A percentile compares a stretch with the other conserved stretches of the same genome.
Conservation (phyloP, 2,113 vertebrate species). For the Podocnemis expansa region DNA sequence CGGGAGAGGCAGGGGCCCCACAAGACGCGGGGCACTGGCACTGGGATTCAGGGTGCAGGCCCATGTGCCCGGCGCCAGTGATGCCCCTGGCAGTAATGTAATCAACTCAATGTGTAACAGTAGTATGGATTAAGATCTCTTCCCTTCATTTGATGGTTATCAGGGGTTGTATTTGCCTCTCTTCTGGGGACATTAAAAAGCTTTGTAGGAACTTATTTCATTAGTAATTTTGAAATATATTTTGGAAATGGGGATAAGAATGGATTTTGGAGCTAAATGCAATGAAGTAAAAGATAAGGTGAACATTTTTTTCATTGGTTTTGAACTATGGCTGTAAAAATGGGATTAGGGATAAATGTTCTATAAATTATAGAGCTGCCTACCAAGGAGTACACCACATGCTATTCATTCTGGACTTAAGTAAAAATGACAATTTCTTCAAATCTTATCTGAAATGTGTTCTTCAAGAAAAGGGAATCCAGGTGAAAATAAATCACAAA, state of each 20-base stretch:
- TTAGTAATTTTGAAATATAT: background rate
- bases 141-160: background rate
- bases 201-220: background rate
- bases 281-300: background rate
- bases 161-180: background rate
- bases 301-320: background rate
- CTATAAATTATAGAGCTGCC: background rate
- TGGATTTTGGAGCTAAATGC: background rate
- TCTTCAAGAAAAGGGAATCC: background rate
- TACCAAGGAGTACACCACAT: background rate
- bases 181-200: background rate
- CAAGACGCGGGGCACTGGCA: too few relatives aligned
- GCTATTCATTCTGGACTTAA: rapidly evolving
- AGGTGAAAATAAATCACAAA: background rate
- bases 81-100: too few relatives aligned
- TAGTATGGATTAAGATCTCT: background rate
- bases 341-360: background rate
- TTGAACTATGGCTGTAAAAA: background rate
- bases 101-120: background rate
- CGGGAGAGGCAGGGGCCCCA: too few relatives aligned
- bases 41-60: too few relatives aligned
- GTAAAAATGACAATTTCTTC: slow-evolving; percentile 1
- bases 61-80: too few relatives aligned
- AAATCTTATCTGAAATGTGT: background rate
- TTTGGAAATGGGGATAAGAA: background rate